Evolutionary conservation across 2,797 vertebrate species (phyloP).

Genomic region (Paguma larvata): DNA sequence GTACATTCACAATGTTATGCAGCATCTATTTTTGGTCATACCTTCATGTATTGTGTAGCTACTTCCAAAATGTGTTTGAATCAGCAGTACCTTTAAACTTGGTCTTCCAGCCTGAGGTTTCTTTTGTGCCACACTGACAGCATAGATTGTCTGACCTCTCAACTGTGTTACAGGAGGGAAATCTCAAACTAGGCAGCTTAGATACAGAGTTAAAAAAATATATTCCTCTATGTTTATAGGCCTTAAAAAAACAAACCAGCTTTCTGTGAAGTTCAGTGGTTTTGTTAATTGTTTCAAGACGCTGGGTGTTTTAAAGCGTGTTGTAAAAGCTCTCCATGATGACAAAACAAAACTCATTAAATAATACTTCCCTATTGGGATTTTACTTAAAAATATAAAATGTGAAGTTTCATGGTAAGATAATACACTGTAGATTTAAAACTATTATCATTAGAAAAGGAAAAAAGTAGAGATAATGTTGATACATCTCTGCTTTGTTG

Average conservation of each 20-base stretch:
- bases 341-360: conserved; percentile 69
- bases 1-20: neutral
- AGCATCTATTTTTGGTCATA: conserved; percentile 32
- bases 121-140: conserved; percentile 17
- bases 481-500: neutral
- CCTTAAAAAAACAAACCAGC: conserved; percentile 71
- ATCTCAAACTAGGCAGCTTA: conserved; percentile 64
- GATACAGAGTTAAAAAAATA: conserved; percentile 73
- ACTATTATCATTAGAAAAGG: conserved; percentile 9
- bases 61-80: conserved; percentile 36
- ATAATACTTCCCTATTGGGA: conserved; percentile 29
- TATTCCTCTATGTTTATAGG: conserved; percentile 60
- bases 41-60: neutral
- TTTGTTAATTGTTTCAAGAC: conserved; percentile 80
- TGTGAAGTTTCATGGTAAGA: neutral
- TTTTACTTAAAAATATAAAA: conserved; percentile 71
- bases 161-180: conserved; percentile 62
- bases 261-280: conserved; percentile 69
- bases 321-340: conserved; percentile 69
- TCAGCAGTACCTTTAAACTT: conserved; percentile 39
- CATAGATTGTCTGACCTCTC: conserved; percentile 54
- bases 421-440: conserved; percentile 11
- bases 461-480: neutral
- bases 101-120: conserved; percentile 15
- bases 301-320: conserved; percentile 57